These are phyloP conservation scores for Ommatoiulus sabulosus DNA, from an alignment of 2,888 invertebrate species.

Conservation along the genomic window DNA sequence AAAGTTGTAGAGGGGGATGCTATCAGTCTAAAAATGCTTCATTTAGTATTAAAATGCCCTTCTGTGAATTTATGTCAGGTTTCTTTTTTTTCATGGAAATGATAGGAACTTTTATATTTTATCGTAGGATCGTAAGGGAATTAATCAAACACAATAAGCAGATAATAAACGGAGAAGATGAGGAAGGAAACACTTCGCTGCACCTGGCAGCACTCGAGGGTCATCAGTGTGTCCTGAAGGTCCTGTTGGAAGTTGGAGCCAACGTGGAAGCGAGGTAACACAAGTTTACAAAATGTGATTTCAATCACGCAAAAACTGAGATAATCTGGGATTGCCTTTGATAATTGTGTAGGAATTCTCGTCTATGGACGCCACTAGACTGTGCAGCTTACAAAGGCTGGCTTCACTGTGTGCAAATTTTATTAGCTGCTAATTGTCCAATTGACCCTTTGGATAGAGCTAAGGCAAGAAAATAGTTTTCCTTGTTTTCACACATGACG, in stretches of 20 bases:
- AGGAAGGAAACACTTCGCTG: constrained; percentile 68
- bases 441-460: constrained; percentile 68
- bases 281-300: background rate
- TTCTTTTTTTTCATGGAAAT: too few relatives aligned
- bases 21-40: too few relatives aligned
- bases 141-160: constrained; percentile 65
- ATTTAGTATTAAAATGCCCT: too few relatives aligned
- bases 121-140: constrained; percentile 66
- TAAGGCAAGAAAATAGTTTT: constrained; percentile 21
- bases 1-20: too few relatives aligned
- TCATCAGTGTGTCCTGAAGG: constrained; percentile 66
- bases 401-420: constrained; percentile 65
- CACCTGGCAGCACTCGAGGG: constrained; percentile 68
- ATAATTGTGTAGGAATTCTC: constrained; percentile 66
- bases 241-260: constrained; percentile 68
- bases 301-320: background rate
- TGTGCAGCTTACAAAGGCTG: constrained; percentile 69
- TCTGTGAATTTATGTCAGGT: too few relatives aligned
- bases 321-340: background rate
- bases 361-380: constrained; percentile 69
- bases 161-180: constrained; percentile 68
- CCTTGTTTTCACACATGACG: background rate
- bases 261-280: constrained; percentile 68
- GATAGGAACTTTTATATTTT: background rate
- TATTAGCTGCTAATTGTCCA: constrained; percentile 68